Evolutionary conservation across 2,888 invertebrate species (phyloP).

Genomic region (Pandemis heparana): DNA sequence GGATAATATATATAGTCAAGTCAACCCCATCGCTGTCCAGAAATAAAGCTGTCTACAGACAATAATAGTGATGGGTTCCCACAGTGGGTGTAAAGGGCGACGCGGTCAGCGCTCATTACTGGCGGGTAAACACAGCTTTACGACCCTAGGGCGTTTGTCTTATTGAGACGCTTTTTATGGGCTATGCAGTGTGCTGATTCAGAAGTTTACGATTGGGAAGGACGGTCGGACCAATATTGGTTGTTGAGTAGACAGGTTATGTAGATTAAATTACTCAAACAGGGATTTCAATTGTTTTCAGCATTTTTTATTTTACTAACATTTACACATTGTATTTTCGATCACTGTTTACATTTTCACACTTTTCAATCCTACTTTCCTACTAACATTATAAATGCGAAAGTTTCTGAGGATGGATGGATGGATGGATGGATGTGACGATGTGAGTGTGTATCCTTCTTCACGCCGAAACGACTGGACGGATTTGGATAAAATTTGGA

Average conservation of each 20-base stretch:
- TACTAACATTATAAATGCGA: too few species aligned
- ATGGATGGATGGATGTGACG: too few species aligned
- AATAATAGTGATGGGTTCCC: background rate
- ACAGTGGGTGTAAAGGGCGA: constrained; percentile 8
- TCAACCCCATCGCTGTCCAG: background rate
- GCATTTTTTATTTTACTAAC: too few species aligned
- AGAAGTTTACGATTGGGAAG: background rate
- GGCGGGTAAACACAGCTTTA: constrained; percentile 2
- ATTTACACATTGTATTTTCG: too few species aligned
- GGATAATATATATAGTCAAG: background rate
- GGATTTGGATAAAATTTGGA: too few species aligned
- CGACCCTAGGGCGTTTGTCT: constrained; percentile 12
- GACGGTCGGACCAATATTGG: too few species aligned
- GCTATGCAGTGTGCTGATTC: background rate
- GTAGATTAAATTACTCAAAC: background rate
- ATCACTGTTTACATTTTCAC: too few species aligned
- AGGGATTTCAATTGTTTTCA: too few species aligned
- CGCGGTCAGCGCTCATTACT: constrained; percentile 6
- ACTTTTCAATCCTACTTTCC: too few species aligned
- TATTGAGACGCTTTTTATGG: constrained; percentile 1
- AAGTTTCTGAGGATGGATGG: too few species aligned
- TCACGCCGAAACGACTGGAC: too few species aligned
- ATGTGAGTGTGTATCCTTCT: too few species aligned
- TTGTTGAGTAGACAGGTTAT: background rate
- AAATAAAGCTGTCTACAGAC: background rate